phyloP scores from a whole-genome alignment of 2,888 invertebrate species.

The Lapara coniferarum region DNA sequence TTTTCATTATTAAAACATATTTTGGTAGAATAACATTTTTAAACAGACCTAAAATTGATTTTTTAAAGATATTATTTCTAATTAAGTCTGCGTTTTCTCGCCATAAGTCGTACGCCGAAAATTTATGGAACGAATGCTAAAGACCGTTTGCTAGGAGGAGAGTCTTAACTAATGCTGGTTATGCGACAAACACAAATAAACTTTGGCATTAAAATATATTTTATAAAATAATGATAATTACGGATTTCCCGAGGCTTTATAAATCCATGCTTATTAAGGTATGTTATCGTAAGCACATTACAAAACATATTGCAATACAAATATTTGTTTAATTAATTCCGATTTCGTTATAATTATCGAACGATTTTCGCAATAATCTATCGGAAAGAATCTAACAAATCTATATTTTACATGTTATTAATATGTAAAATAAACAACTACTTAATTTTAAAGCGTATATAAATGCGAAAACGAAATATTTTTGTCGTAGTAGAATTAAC shows the following conservation, averaged over 20 bases:
- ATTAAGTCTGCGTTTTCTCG: too few species aligned
- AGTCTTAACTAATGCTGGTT: too few species aligned
- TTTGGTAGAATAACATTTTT: too few species aligned
- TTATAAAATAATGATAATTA: too few species aligned
- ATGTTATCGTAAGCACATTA: not conserved
- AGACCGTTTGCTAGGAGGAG: too few species aligned
- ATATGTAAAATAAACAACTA: not conserved
- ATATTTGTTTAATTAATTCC: conserved; percentile 7
- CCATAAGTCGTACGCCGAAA: too few species aligned
- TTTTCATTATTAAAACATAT: too few species aligned
- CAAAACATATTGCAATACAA: not conserved
- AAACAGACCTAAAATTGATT: too few species aligned
- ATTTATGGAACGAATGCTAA: too few species aligned
- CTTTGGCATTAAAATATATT: not conserved
- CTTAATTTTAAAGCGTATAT: not conserved
- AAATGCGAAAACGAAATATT: not conserved
- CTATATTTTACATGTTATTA: conserved; percentile 2
- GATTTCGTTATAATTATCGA: not conserved
- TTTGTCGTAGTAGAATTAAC: conserved; percentile 23
- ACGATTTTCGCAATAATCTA: not conserved
- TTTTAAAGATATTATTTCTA: too few species aligned
- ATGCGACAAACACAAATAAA: too few species aligned
- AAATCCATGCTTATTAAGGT: not conserved
- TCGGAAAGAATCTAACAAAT: conserved; percentile 2
- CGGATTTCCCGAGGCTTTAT: too few species aligned